A percentile compares a stretch with the other conserved stretches of the same genome.
Conservation (phyloP, 2,113 vertebrate genomes). For the Ia io region DNA sequence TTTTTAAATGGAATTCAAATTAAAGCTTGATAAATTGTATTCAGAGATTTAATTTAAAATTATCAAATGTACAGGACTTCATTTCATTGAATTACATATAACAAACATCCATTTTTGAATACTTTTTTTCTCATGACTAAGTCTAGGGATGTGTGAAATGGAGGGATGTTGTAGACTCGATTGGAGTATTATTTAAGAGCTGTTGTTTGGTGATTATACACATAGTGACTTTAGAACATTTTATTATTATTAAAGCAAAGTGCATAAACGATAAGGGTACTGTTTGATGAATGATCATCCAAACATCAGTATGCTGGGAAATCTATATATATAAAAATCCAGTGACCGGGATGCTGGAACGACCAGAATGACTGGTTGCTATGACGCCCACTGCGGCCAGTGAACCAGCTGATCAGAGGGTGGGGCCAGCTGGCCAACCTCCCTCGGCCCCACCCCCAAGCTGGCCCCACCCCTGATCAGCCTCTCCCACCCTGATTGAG, state of each 20-base stretch:
- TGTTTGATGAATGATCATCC: not conserved
- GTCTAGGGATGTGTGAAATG: not conserved
- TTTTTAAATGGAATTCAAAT: conserved; percentile 1
- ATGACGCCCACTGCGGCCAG: too few relatives aligned
- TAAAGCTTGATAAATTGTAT: not conserved
- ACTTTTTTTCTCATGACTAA: not conserved
- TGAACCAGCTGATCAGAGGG: too few relatives aligned
- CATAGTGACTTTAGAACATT: not conserved
- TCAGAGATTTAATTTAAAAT: not conserved
- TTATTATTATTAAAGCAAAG: not conserved
- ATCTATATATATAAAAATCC: too few relatives aligned
- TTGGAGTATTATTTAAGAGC: not conserved
- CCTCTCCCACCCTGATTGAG: too few relatives aligned
- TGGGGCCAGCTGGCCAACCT: too few relatives aligned
- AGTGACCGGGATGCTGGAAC: too few relatives aligned
- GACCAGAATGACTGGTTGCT: too few relatives aligned
- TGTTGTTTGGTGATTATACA: not conserved
- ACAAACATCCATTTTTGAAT: not conserved
- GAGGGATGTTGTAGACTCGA: not conserved
- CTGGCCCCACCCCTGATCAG: too few relatives aligned
- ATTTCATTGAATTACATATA: not conserved
- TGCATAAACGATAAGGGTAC: not conserved
- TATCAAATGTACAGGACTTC: not conserved
- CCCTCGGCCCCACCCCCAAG: too few relatives aligned
- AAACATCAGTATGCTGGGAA: not conserved